Conservation (phyloP, 2,888 invertebrate genomes). For the Kuschelorhynchus macadamiae region DNA sequence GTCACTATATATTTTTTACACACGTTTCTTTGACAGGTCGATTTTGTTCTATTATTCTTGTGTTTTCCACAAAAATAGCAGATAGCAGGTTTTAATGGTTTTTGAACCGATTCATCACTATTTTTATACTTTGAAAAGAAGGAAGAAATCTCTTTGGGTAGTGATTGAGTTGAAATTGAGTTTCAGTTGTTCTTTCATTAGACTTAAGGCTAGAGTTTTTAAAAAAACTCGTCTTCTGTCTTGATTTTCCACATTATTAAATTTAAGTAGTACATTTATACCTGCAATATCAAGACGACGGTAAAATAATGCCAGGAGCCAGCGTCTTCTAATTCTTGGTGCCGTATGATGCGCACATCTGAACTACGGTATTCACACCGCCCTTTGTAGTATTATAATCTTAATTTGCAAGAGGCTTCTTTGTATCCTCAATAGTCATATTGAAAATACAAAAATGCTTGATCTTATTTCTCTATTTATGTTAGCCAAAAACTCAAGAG, state of each 20-base stretch:
- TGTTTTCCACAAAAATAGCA: too few species aligned
- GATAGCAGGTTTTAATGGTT: too few species aligned
- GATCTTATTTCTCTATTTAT: too few species aligned
- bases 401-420: too few species aligned
- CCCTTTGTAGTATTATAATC: not conserved
- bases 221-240: constrained; percentile 6
- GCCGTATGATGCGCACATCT: constrained; percentile 11
- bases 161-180: not conserved
- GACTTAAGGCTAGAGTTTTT: constrained; percentile 15
- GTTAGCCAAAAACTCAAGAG: too few species aligned
- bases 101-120: too few species aligned
- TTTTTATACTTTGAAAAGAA: too few species aligned
- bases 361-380: not conserved
- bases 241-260: constrained; percentile 3
- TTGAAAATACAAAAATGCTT: too few species aligned
- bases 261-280: constrained; percentile 9
- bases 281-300: constrained; percentile 1
- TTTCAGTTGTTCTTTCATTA: constrained; percentile 21
- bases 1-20: constrained; percentile 17
- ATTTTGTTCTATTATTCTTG: not conserved
- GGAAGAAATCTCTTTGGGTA: not conserved
- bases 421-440: too few species aligned
- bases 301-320: constrained; percentile 5
- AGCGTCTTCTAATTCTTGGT: constrained; percentile 5
- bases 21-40: constrained; percentile 4